phyloP scores from a whole-genome alignment of 2,113 vertebrate species.

The Quiscalus mexicanus region DNA sequence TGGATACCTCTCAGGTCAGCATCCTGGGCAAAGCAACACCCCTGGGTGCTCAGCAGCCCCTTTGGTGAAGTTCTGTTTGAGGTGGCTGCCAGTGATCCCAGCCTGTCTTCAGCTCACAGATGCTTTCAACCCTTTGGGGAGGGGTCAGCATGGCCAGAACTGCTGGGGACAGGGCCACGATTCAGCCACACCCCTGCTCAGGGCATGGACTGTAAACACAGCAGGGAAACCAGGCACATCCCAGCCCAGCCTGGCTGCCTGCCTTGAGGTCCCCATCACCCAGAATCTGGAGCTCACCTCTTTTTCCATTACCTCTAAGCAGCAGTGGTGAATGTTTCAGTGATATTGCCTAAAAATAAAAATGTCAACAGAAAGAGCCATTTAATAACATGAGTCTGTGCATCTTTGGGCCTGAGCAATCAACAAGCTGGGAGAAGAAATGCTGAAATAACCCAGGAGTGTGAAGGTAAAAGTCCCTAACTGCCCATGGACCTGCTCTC shows the following conservation, averaged over 20 bases:
- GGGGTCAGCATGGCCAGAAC: accelerated
- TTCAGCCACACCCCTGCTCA: neutral
- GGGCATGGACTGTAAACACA: neutral
- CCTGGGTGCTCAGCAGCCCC: neutral
- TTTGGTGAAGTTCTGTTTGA: neutral
- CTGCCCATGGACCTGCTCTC: neutral
- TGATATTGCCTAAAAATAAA: neutral
- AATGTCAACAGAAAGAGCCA: neutral
- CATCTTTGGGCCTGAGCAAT: neutral
- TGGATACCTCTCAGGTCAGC: neutral
- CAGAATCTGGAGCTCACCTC: neutral
- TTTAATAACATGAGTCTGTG: neutral
- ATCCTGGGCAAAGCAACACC: neutral
- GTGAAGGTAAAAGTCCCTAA: neutral
- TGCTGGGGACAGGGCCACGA: neutral
- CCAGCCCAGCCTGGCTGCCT: neutral
- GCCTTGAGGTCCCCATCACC: neutral
- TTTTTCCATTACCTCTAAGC: neutral
- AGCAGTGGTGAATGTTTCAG: neutral
- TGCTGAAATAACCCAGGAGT: neutral
- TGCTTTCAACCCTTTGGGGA: neutral
- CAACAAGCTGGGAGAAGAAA: neutral
- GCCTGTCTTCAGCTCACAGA: neutral
- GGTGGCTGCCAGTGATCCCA: neutral
- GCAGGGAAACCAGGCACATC: neutral